Evolutionary conservation across 2,888 invertebrate genomes (phyloP), one percentile per base, ranked within the genome.

Genomic region (Caenorhabditis sinica): DNA sequence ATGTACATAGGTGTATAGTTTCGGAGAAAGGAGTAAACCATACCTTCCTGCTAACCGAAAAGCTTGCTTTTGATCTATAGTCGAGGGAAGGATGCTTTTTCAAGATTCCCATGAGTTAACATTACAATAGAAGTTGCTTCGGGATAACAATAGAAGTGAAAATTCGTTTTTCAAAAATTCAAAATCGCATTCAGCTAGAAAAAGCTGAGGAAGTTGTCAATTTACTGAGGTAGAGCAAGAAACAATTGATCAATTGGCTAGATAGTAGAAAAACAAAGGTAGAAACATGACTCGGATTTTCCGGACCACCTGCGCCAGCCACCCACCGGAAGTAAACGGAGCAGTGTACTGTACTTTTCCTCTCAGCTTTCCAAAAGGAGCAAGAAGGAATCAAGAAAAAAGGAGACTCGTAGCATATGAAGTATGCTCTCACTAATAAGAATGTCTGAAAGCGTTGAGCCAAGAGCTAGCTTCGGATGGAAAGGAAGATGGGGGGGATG

Each of bases 1-100:
- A 82, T 75, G 69, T 71, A 71, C 75, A 75, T 75, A 82, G 69
- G 74, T 82, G 65, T 72, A 82, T 69, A 75, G 74, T 82, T 69
- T 63, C 65, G 65, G 61, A 61, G 63, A 49, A 53, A 66, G 53
- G 43, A 58, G 49, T 49, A 66, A 66, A 43, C 58, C 61, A 17
- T n/a, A 30, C 23, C 53, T 20, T 36, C 23, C 17, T 25, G 28
- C 23, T 23, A 17, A 69, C 36, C 30, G 23, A 30, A 60, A 51
- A 61, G 60, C 71, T 49, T 71, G 53, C 61, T 60, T 60, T 53
- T 65, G 25, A 15, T 53, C 28, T 56, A 53, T 13, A 36, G 49
- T 53, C 30, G 17, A 25, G 4, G 23, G 20, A 30, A 33, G 20
- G 49, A 20, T 9, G 33, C 0, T 11, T n/a, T 61, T 58, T 36